phyloP scores from a whole-genome alignment of 1,140 invertebrate species.

The Capitella teleta region DNA sequence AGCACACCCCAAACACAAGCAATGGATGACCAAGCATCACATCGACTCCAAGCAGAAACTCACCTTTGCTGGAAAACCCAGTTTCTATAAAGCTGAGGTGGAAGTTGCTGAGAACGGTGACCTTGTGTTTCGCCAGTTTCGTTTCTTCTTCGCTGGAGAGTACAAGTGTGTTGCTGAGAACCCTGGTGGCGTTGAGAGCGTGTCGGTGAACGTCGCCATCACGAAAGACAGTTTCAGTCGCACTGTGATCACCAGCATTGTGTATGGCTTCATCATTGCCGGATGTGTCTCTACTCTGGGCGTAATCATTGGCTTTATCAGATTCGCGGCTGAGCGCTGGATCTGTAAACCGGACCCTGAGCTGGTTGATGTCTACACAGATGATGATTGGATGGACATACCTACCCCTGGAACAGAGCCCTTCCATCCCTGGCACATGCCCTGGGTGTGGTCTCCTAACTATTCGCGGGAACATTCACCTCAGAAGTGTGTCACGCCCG shows the following conservation, averaged over 20 bases:
- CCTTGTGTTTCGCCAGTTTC: neutral
- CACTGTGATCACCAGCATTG: neutral
- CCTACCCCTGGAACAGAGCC: no score
- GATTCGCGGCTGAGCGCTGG: no score
- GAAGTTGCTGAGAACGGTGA: neutral
- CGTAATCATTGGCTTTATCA: neutral
- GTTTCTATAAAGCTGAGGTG: neutral
- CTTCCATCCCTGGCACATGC: no score
- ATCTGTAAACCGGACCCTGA: no score
- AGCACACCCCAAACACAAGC: constrained; percentile 1
- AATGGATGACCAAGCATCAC: neutral
- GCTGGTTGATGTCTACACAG: no score
- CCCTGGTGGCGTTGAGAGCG: neutral
- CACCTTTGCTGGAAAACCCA: neutral
- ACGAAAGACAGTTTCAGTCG: neutral
- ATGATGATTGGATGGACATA: no score
- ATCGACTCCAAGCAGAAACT: neutral
- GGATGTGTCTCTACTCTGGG: neutral
- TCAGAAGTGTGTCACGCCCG: neutral
- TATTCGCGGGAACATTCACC: neutral
- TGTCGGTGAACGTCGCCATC: neutral
- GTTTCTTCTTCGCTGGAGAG: constrained; percentile 1
- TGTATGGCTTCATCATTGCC: neutral
- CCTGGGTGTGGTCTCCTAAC: neutral
- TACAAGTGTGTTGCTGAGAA: constrained; percentile 3